phyloP scores from a whole-genome alignment of 2,888 invertebrate genomes.

The Syrphus vitripennis region DNA sequence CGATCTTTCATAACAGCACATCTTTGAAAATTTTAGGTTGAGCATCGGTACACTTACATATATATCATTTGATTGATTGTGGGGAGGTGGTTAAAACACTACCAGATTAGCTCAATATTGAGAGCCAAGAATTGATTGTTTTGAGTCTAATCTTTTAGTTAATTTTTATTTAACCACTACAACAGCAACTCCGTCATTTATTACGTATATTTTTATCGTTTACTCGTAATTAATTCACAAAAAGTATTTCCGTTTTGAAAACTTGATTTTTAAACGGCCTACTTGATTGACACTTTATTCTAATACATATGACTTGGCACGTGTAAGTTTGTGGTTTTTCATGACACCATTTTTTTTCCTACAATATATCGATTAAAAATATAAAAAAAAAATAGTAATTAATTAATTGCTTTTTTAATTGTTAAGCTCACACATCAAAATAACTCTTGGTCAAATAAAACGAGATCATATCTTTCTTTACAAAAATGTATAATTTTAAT shows the following conservation, averaged over 20 bases:
- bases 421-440: background rate
- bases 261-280: background rate
- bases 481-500: background rate
- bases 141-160: no score
- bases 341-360: background rate
- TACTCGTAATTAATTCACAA: background rate
- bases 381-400: background rate
- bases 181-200: no score
- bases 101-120: no score
- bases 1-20: no score
- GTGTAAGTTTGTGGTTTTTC: background rate
- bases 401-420: background rate
- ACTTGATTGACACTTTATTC: no score
- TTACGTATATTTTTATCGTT: no score
- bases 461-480: background rate
- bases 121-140: no score
- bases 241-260: background rate
- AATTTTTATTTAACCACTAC: no score
- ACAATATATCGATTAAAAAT: background rate
- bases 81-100: no score
- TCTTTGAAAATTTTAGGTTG: no score
- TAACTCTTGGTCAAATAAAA: background rate
- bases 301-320: background rate
- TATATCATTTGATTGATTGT: no score
- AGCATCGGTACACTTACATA: no score